Conservation (phyloP, 2,888 invertebrate genomes). For the Pyrocoelia pectoralis region DNA sequence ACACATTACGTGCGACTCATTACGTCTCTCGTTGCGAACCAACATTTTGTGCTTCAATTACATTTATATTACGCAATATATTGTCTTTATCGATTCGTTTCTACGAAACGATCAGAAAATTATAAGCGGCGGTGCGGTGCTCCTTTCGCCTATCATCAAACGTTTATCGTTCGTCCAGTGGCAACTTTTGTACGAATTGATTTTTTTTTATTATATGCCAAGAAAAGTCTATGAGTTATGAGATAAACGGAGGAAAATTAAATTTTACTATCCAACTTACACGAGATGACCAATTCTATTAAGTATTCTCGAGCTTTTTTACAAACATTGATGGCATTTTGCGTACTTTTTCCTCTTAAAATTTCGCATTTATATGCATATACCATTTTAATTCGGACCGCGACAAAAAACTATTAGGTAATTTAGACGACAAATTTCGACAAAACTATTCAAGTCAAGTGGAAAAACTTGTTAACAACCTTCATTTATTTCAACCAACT, state of each 20-base stretch:
- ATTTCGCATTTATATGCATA: no score
- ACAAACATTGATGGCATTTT: no score
- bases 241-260: slow-evolving; percentile 17
- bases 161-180: slow-evolving; percentile 25
- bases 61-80: slow-evolving; percentile 18
- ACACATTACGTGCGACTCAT: slow-evolving; percentile 50
- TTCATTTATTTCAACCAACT: no score
- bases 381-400: no score
- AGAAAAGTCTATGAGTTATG: slow-evolving; percentile 18
- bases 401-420: no score
- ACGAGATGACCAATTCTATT: slow-evolving; percentile 4
- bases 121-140: slow-evolving; percentile 2
- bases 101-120: slow-evolving; percentile 10
- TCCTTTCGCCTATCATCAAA: slow-evolving; percentile 15
- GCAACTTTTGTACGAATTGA: slow-evolving; percentile 23
- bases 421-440: no score
- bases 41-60: slow-evolving; percentile 24
- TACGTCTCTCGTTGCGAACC: slow-evolving; percentile 39
- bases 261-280: slow-evolving; percentile 18
- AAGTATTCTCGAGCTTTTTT: background rate
- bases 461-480: no score
- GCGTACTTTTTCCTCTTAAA: no score
- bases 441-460: no score
- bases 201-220: slow-evolving; percentile 17
- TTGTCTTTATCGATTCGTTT: background rate